Evolutionary conservation across 2,888 invertebrate genomes (phyloP).

Genomic region (Hemicrepidius hirtus): DNA sequence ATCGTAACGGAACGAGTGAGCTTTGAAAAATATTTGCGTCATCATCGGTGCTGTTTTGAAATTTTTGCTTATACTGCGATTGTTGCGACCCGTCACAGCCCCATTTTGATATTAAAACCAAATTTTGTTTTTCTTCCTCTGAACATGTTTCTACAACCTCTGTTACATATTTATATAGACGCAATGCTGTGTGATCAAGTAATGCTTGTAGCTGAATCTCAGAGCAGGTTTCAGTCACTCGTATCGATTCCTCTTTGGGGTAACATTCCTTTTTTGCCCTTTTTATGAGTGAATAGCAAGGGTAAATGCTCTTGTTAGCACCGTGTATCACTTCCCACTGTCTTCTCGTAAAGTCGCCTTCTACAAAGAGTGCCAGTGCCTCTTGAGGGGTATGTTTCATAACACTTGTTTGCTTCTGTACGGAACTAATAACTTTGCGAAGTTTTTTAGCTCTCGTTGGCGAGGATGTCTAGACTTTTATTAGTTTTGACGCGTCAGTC

Average conservation of each 20-base stretch:
- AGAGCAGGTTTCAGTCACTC: too few relatives aligned
- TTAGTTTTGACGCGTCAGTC: neutral
- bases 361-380: constrained; percentile 53
- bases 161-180: too few relatives aligned
- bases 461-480: neutral
- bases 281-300: too few relatives aligned
- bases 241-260: too few relatives aligned
- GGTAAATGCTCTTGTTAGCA: too few relatives aligned
- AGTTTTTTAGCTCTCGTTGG: neutral
- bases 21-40: constrained; percentile 57
- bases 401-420: neutral
- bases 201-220: too few relatives aligned
- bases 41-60: constrained; percentile 53
- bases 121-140: constrained; percentile 25
- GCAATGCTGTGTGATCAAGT: too few relatives aligned
- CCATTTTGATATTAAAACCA: constrained; percentile 58
- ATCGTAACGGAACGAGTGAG: constrained; percentile 46
- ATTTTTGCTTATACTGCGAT: constrained; percentile 60
- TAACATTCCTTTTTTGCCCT: too few relatives aligned
- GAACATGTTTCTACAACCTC: too few relatives aligned
- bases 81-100: constrained; percentile 62
- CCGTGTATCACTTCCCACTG: too few relatives aligned
- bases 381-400: neutral
- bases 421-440: neutral
- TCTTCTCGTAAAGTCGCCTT: constrained; percentile 52